Evolutionary conservation across 2,797 vertebrate species (phyloP).

Genomic region (Megaceryle alcyon): DNA sequence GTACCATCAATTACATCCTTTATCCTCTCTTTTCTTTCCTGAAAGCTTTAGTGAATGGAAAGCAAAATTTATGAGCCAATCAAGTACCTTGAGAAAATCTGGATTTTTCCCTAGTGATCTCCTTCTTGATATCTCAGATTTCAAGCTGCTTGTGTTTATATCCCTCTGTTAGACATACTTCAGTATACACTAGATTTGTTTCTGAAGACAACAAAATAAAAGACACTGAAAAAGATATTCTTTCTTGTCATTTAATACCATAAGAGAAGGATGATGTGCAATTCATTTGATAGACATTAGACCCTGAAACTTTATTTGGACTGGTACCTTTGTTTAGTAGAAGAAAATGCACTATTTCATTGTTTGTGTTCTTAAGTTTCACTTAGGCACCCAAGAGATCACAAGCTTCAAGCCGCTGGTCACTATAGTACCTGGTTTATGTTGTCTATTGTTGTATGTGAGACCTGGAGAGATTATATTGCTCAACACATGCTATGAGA

Average conservation of each 20-base stretch:
- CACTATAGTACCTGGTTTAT: background rate
- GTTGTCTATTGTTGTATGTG: background rate
- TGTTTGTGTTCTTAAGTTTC: background rate
- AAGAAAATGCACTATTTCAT: background rate
- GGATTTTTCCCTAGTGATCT: constrained; percentile 1
- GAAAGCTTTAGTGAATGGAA: constrained; percentile 65
- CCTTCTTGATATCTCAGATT: constrained; percentile 27
- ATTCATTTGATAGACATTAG: background rate
- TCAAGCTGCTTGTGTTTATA: constrained; percentile 23
- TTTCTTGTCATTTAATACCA: constrained; percentile 27
- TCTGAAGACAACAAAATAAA: background rate
- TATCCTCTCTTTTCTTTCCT: constrained; percentile 73
- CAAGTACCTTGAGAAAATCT: constrained; percentile 50
- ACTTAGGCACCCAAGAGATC: background rate
- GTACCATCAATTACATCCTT: constrained; percentile 77
- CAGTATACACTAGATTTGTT: background rate
- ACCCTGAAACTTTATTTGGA: background rate
- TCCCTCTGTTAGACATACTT: constrained; percentile 10
- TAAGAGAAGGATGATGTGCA: background rate
- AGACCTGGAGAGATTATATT: background rate
- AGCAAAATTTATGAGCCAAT: constrained; percentile 58
- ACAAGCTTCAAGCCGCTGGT: background rate
- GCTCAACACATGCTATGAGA: background rate
- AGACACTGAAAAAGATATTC: background rate
- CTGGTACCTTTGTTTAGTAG: background rate